Evolutionary conservation across 2,113 vertebrate genomes (phyloP), one percentile per base, ranked within the genome.

Genomic region (Trochalopteron elliotii): DNA sequence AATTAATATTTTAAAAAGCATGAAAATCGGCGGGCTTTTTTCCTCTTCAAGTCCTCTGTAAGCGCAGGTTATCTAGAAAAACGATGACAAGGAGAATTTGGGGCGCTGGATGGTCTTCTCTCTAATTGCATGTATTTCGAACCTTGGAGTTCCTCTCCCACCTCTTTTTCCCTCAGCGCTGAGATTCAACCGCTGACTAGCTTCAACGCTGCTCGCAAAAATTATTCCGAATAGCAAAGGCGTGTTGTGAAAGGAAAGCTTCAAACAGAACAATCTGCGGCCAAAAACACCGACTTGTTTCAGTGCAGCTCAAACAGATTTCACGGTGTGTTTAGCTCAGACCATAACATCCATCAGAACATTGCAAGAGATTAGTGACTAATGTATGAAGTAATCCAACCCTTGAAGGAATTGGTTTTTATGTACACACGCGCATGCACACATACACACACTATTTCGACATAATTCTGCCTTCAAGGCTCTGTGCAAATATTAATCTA

Each of bases 361-460:
- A 68, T 52, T 83, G 95, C 27, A 19, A 96, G 94, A 96, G 92
- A 95, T 93, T 93, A 96, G 93, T 96, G 94, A 95, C 93, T 97
- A 95, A 96, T 87, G 92, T 92, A 89, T 93, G 94, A 93, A 96
- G 94, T 97, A 96, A 96, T 96, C 89, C 96, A 94, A 10, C 88
- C 96, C 88, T 96, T 87, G 90, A 94, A 96, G 94, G 92, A 96
- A 95, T 94, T 84, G 90, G 49, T 81, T 95, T 97, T 96, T 95
- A 74, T 92, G 91, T 94, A 90, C 91, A 92, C 90, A 85, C 40
- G 14, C 24, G 2, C 87, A 63, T 39, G 15, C 61, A 85, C 69
- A 33, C 35, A 88, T 5, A 64, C 18, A 55, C 33, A 69, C 45
- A 5, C 15, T 2, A 52, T 94, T 97, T 93, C 91, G 16, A 93